Base-by-base conservation (phyloP, 2,113 vertebrate genomes). In the Ptychochromis oligacanthus region DNA sequence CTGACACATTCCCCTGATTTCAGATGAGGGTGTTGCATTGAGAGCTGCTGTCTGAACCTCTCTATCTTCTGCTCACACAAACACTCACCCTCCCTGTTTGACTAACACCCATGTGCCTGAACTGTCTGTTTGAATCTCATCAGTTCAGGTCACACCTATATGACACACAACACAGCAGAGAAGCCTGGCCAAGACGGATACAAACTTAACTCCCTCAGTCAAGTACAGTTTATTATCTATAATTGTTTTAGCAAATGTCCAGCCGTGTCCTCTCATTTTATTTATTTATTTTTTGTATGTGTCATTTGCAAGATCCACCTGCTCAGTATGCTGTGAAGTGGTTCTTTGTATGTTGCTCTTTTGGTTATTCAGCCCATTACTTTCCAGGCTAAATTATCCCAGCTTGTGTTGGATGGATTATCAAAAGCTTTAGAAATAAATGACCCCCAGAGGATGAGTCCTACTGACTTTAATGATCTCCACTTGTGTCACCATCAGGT, bases 21-120 rank as follows among this genome's bases (percentile, higher is more conserved):
- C 4, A 2, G 15, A 59, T 22, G 24, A 46, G 75, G 10, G 22
- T 26, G 75, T 75, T 28, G 34, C 26, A 38, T 4, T 17, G 18
- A 22, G 36, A 70, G 54, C 46, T 59, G 56, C 26, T 80, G 89
- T 90, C 84, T 82, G 56, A 74, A 77, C 20, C 31, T 65, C 31
- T 79, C 5, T 40, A 15, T 56, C 34, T 55, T 40, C 22, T 0
- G 26, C 46, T 34, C 9, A 28, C 38, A 18, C 26, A 7, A 58
- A 58, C 72, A 46, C 26, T 7, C 62, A 2, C 11, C 10, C 59
- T 64, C 54, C 55, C 52, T 65, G 65, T 78, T 20, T 14, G 36
- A 74, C 77, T 57, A 15, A 49, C 55, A 4, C 59, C 3, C 24
- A 31, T 38, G 57, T 64, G 54, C 36, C 17, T 20, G 24, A 12